A percentile compares a stretch with the other conserved stretches of the same genome.
These are phyloP conservation scores for Fundulus diaphanus DNA, from an alignment of 2,797 vertebrate species.

Conservation along the genomic window DNA sequence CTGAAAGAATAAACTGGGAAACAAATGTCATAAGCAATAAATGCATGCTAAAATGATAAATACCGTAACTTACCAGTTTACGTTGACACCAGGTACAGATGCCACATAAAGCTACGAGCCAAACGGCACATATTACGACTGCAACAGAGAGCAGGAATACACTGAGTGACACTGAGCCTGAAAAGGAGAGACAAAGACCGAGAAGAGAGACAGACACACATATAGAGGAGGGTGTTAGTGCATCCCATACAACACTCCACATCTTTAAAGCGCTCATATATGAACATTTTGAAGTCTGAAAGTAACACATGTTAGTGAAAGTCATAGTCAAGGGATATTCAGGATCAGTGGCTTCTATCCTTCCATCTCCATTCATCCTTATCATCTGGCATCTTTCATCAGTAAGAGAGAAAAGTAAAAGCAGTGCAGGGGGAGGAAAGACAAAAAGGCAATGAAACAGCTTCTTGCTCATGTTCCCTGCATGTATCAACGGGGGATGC, in stretches of 20 bases:
- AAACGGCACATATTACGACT: conserved; percentile 92
- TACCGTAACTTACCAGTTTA: conserved; percentile 89
- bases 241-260: conserved; percentile 30
- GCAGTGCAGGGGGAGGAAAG: conserved; percentile 2
- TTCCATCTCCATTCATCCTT: conserved; percentile 49
- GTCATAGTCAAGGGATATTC: conserved; percentile 19
- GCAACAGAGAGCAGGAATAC: conserved; percentile 95
- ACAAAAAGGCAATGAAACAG: conserved; percentile 33
- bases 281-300: conserved; percentile 7
- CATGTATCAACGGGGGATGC: conserved; percentile 51
- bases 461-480: conserved; percentile 50
- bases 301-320: conserved; percentile 17
- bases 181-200: conserved; percentile 54
- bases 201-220: conserved; percentile 40
- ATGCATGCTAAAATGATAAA: conserved; percentile 14
- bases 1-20: neutral
- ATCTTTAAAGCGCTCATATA: neutral
- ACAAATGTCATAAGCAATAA: neutral
- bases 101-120: conserved; percentile 95
- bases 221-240: conserved; percentile 51
- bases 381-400: conserved; percentile 59
- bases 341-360: conserved; percentile 10
- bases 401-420: conserved; percentile 45
- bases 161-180: conserved; percentile 93
- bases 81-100: conserved; percentile 99